phyloP scores from a whole-genome alignment of 2,797 vertebrate species.

The Crenichthys baileyi region DNA sequence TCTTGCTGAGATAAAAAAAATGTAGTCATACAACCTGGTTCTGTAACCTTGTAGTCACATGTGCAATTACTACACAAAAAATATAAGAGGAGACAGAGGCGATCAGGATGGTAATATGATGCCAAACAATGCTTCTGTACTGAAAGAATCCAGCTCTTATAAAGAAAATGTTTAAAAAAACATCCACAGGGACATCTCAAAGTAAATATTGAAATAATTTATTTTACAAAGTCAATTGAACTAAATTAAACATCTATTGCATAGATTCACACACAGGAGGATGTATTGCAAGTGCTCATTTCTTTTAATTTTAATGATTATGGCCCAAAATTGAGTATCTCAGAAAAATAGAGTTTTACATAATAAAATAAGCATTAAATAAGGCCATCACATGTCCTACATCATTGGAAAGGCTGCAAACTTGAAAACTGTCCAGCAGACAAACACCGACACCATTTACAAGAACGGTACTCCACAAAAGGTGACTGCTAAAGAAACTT shows the following conservation, averaged over 20 bases:
- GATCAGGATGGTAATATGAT: conserved; percentile 1
- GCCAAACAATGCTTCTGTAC: conserved; percentile 20
- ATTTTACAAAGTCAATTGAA: not conserved
- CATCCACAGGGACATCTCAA: not conserved
- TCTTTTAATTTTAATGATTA: not conserved
- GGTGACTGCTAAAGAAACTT: not conserved
- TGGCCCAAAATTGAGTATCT: not conserved
- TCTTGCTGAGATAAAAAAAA: conserved; percentile 22
- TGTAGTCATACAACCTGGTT: conserved; percentile 20
- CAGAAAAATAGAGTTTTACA: not conserved
- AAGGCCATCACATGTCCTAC: not conserved
- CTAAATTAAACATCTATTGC: too few species aligned
- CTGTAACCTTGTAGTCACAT: conserved; percentile 11
- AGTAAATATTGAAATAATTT: not conserved
- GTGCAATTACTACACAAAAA: conserved; percentile 4
- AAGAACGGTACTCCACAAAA: not conserved
- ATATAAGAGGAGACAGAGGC: conserved; percentile 6
- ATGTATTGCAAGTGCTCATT: not conserved
- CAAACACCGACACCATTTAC: not conserved
- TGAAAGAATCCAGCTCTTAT: not conserved
- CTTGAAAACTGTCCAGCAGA: not conserved
- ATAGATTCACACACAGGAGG: not conserved
- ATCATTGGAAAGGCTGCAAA: not conserved
- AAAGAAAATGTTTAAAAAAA: not conserved
- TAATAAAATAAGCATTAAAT: not conserved